These are phyloP conservation scores for Tetragonisca angustula DNA, from an alignment of 2,888 invertebrate genomes.

Conservation along the genomic window DNA sequence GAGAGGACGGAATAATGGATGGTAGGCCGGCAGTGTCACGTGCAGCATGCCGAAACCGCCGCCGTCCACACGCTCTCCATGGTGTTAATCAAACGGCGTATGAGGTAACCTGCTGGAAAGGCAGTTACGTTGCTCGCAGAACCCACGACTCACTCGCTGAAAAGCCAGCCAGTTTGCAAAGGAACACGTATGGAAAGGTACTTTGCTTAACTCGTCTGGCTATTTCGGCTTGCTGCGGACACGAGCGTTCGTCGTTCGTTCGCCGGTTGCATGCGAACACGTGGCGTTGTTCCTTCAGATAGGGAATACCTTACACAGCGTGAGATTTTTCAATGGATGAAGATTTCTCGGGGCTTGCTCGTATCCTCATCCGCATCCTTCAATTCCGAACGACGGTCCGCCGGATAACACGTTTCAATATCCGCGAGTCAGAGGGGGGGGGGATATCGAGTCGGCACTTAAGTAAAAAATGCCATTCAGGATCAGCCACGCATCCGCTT, in stretches of 20 bases:
- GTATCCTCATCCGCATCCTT: neutral
- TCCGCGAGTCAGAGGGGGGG: neutral
- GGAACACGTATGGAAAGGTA: constrained; percentile 28
- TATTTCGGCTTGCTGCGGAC: neutral
- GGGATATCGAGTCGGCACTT: neutral
- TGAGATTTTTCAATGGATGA: neutral
- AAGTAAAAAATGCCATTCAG: neutral
- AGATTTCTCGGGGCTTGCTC: neutral
- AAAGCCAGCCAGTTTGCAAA: constrained; percentile 24
- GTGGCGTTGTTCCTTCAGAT: too few species aligned
- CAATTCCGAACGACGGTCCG: neutral
- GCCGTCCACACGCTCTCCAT: constrained; percentile 74
- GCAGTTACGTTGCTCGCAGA: constrained; percentile 33
- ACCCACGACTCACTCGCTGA: constrained; percentile 1
- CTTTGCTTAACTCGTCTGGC: constrained; percentile 21
- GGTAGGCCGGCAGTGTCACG: constrained; percentile 78
- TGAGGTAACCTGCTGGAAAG: constrained; percentile 61
- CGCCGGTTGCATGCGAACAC: too few species aligned
- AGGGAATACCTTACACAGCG: neutral
- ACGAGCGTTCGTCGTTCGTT: neutral
- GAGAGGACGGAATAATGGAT: constrained; percentile 75
- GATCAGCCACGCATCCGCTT: neutral
- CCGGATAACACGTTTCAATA: neutral
- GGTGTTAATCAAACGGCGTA: constrained; percentile 80
- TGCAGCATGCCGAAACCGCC: constrained; percentile 76